These are phyloP conservation scores for Ophiothrix spiculata DNA, from an alignment of 35 echinoderm and acorn worm species.

Conservation along the genomic window DNA sequence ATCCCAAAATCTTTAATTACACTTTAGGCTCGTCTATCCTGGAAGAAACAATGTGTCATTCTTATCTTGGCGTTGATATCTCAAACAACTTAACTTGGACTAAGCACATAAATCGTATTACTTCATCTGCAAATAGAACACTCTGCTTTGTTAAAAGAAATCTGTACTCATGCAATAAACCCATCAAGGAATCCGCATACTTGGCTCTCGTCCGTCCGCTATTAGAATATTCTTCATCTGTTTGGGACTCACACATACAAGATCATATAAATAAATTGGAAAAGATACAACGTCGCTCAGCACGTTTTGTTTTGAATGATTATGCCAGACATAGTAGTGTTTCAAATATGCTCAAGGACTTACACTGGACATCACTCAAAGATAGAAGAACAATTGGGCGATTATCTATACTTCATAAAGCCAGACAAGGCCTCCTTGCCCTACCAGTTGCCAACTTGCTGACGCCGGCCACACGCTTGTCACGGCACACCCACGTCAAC, in stretches of 20 bases:
- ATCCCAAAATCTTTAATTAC: conserved; percentile 10
- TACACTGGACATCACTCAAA: not conserved
- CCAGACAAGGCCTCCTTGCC: not conserved
- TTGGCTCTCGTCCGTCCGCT: conserved; percentile 5
- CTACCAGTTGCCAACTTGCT: not conserved
- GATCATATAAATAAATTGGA: conserved; percentile 23
- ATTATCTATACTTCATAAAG: not conserved
- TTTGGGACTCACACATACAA: conserved; percentile 16
- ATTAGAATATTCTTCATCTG: conserved; percentile 3
- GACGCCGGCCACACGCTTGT: not conserved
- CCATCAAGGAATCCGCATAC: conserved; percentile 20
- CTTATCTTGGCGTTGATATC: conserved; percentile 39
- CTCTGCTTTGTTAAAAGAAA: conserved; percentile 37
- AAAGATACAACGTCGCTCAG: conserved; percentile 12
- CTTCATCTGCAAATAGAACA: not conserved
- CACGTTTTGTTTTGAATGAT: conserved; percentile 13
- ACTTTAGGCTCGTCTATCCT: not conserved
- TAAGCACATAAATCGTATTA: conserved; percentile 33
- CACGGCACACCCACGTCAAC: not conserved
- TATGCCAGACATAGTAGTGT: conserved; percentile 10
- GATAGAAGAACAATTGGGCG: not conserved
- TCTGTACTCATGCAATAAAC: conserved; percentile 3
- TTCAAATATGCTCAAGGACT: not conserved
- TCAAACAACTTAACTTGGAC: conserved; percentile 27
- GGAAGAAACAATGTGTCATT: not conserved